phyloP scores from a whole-genome alignment of 2,797 vertebrate species.

The Emydoidea blandingii region DNA sequence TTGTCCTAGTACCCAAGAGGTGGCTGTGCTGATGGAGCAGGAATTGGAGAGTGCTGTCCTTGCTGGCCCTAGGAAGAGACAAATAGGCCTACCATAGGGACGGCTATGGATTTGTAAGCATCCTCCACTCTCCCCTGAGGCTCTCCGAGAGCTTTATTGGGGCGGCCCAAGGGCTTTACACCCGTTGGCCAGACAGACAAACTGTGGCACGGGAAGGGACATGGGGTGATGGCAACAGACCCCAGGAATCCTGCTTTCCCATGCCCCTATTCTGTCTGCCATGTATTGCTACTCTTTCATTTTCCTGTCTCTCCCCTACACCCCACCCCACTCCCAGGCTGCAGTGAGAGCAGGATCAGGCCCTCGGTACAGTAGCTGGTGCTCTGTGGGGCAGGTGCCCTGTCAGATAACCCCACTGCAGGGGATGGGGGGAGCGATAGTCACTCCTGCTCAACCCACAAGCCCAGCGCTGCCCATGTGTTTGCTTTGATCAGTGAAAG shows the following conservation, averaged over 20 bases:
- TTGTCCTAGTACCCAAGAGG: background rate
- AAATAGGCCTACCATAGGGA: background rate
- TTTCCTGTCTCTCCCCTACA: background rate
- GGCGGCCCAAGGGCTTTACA: too few species aligned
- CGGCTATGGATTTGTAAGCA: background rate
- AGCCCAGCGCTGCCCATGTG: background rate
- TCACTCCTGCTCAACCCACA: background rate
- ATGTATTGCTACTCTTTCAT: background rate
- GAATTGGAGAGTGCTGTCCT: background rate
- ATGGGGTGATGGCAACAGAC: background rate
- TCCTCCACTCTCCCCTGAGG: background rate
- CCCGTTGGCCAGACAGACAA: background rate
- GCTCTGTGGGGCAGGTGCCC: background rate
- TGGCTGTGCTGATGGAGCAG: background rate
- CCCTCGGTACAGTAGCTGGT: background rate
- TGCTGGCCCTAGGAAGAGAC: background rate
- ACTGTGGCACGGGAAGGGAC: background rate
- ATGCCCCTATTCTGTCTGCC: too few species aligned
- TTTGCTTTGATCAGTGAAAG: background rate
- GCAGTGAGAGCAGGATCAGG: background rate
- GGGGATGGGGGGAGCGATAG: too few species aligned
- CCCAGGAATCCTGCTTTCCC: background rate
- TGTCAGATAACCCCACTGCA: background rate
- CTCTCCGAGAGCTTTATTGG: background rate
- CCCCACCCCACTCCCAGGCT: background rate